phyloP scores from a whole-genome alignment of 2,113 vertebrate genomes.

The Atrichornis clamosus region DNA sequence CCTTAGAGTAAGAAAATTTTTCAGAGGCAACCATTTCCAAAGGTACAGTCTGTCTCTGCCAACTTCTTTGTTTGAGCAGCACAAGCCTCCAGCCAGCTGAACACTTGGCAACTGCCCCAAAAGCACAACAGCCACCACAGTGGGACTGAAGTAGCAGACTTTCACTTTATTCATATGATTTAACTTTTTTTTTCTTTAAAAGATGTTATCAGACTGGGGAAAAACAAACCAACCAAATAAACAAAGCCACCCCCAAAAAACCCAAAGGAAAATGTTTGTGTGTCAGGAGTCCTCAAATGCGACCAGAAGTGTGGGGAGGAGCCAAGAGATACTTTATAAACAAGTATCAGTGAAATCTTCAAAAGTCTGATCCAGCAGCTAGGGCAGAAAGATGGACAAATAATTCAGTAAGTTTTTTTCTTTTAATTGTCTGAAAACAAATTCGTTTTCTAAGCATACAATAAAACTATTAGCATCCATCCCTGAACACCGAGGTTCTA shows the following conservation, averaged over 20 bases:
- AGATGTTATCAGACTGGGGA: not conserved
- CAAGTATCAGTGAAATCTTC: not conserved
- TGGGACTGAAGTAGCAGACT: not conserved
- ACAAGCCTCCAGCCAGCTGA: not conserved
- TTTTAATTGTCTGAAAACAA: not conserved
- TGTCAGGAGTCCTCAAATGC: not conserved
- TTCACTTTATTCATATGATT: not conserved
- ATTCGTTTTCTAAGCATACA: not conserved
- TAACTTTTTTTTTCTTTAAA: not conserved
- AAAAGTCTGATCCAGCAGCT: not conserved
- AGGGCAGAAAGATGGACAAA: not conserved
- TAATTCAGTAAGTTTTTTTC: not conserved
- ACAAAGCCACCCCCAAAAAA: not conserved
- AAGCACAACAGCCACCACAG: not conserved
- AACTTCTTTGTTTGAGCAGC: not conserved
- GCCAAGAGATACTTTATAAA: not conserved
- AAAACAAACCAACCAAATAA: not conserved
- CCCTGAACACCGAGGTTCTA: not conserved
- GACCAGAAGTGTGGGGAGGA: not conserved
- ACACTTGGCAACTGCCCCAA: not conserved
- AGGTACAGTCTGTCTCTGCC: not conserved
- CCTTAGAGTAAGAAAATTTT: not conserved
- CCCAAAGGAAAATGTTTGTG: not conserved
- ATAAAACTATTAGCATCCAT: not conserved
- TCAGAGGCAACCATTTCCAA: not conserved